Evolutionary conservation across 1,140 invertebrate genomes (phyloP).

Genomic region (Nephotettix cincticeps): DNA sequence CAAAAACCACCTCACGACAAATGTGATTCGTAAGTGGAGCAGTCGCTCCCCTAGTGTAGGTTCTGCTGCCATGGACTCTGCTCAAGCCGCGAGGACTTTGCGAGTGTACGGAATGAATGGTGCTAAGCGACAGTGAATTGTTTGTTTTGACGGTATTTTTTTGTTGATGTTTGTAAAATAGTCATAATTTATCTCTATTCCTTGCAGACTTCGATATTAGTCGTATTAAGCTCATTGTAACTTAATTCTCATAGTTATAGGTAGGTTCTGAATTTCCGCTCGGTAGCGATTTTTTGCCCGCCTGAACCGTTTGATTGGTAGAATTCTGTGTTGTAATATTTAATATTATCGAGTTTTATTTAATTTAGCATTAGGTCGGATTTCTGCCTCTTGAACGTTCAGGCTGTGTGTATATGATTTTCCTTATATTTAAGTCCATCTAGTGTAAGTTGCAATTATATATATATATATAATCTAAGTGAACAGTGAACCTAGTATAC

Average conservation of each 20-base stretch:
- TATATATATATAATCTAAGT: slow-evolving; percentile 11
- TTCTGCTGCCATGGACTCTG: slow-evolving; percentile 16
- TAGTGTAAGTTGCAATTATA: slow-evolving; percentile 16
- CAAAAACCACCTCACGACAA: slow-evolving; percentile 27
- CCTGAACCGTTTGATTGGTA: slow-evolving; percentile 37
- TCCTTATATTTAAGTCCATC: slow-evolving; percentile 7
- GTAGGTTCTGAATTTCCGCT: slow-evolving; percentile 17
- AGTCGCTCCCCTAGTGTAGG: slow-evolving; percentile 4
- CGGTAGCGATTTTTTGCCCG: slow-evolving; percentile 23
- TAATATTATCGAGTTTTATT: slow-evolving; percentile 32
- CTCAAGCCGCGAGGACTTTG: not conserved
- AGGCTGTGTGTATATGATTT: slow-evolving; percentile 27
- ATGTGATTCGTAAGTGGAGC: slow-evolving; percentile 17
- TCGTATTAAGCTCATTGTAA: slow-evolving; percentile 1
- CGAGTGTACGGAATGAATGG: slow-evolving; percentile 10
- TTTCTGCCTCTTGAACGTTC: slow-evolving; percentile 37
- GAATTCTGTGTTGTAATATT: slow-evolving; percentile 29
- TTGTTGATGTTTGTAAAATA: slow-evolving; percentile 13
- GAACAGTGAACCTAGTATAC: slow-evolving; percentile 23
- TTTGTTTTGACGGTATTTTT: slow-evolving; percentile 14
- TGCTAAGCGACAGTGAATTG: not conserved
- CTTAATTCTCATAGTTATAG: slow-evolving; percentile 23
- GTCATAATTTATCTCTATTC: slow-evolving; percentile 5
- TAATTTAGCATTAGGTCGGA: slow-evolving; percentile 20
- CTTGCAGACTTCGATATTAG: slow-evolving; percentile 20